Conservation (phyloP, 2,888 invertebrate genomes). For the Stegophylla sp. region DNA sequence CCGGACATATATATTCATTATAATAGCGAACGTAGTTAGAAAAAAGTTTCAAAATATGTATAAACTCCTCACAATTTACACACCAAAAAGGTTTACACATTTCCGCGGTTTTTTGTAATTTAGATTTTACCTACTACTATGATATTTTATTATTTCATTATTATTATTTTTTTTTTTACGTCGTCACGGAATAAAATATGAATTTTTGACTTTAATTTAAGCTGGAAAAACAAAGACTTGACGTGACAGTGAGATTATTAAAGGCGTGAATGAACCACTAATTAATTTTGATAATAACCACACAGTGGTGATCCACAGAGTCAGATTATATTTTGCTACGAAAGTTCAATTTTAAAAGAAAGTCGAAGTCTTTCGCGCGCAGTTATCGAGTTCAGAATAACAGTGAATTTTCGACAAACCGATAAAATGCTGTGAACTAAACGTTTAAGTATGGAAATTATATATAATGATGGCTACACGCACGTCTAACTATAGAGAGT, state of each 20-base stretch:
- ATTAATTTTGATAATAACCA: slow-evolving; percentile 34
- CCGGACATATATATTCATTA: not conserved
- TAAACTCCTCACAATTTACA: not conserved
- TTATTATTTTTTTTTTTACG: not conserved
- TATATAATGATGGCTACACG: too few relatives aligned
- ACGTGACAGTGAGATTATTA: slow-evolving; percentile 15
- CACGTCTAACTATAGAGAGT: too few relatives aligned
- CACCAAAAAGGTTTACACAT: not conserved
- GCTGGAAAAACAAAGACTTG: slow-evolving; percentile 5
- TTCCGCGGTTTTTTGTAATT: slow-evolving; percentile 1
- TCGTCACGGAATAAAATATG: not conserved
- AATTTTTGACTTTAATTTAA: not conserved
- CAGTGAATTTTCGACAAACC: too few relatives aligned
- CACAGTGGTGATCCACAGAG: not conserved
- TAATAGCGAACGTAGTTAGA: not conserved
- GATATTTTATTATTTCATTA: not conserved
- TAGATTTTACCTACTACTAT: too few relatives aligned
- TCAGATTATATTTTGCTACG: not conserved
- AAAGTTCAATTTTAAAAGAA: too few relatives aligned
- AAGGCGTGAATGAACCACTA: slow-evolving; percentile 24
- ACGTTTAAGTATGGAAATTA: too few relatives aligned
- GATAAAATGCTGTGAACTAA: too few relatives aligned
- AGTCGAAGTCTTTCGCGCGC: too few relatives aligned
- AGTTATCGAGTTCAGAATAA: too few relatives aligned
- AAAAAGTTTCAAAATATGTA: not conserved